phyloP scores from a whole-genome alignment of 1,140 invertebrate species.

The Matsumurasca onukii region DNA sequence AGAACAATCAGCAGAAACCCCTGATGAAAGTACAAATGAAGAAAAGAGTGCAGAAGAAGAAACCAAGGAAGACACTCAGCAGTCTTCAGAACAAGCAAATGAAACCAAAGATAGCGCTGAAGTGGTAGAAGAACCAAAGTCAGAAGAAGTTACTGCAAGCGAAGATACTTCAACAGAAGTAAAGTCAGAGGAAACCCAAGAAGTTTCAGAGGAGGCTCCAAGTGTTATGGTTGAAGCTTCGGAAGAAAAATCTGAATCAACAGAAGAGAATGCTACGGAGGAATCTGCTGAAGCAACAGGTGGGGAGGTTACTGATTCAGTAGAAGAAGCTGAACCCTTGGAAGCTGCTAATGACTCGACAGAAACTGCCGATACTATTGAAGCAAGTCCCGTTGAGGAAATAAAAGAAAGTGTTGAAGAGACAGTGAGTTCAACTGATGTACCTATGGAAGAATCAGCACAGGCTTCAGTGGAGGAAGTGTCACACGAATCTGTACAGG shows the following conservation, averaged over 20 bases:
- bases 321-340: constrained; percentile 44
- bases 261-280: constrained; percentile 28
- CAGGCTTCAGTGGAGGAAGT: constrained; percentile 31
- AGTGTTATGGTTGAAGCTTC: no score
- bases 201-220: constrained; percentile 25
- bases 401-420: constrained; percentile 4
- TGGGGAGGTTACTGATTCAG: constrained; percentile 36
- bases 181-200: constrained; percentile 23
- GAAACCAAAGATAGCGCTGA: constrained; percentile 34
- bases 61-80: constrained; percentile 16
- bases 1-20: constrained; percentile 37
- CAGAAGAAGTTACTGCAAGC: constrained; percentile 28
- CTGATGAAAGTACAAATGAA: constrained; percentile 22
- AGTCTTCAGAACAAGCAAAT: constrained; percentile 7
- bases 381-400: constrained; percentile 21
- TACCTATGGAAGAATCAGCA: constrained; percentile 29
- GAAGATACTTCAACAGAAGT: constrained; percentile 21
- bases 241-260: constrained; percentile 32
- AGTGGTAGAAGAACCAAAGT: background rate
- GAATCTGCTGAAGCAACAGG: constrained; percentile 26
- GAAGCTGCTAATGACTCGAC: background rate
- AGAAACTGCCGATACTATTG: constrained; percentile 27
- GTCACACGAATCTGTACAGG: constrained; percentile 27
- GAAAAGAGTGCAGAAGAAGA: constrained; percentile 35
- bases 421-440: constrained; percentile 17